Base-by-base conservation (phyloP, 2,888 invertebrate genomes). In the Chorisops tibialis region DNA sequence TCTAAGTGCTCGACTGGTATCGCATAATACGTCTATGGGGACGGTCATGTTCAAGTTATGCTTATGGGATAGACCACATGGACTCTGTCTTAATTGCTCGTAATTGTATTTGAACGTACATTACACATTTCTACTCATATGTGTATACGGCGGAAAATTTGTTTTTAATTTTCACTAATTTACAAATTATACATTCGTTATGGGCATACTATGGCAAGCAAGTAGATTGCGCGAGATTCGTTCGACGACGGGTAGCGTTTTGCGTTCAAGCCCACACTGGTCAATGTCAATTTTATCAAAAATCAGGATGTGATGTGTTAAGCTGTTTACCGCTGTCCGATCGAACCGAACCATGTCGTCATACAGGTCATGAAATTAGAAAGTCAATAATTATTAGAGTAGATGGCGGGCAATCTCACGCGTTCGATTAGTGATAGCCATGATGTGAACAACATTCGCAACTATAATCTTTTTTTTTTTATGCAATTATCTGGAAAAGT, bases 211-310 rank as follows among this genome's bases (percentile, higher is more conserved):
- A 41, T 41, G 16, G 41, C 41, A 41, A 41, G 12, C 37, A 37
- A 14, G 41, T 14, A 41, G 16, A 14, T 2, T 12, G 14, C 47
- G 47, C 21, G 47, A 19, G 16, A 16, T 7, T 6, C 14, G 7
- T 14, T 4, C 4, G 21, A 21, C 9, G 35, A 24, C 16, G 24
- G 56, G 30, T n/a, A 11, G 43, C 56, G 12, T 11, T 5, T 19
- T 18, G 16, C 6, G 7, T 24, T 24, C 7, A 19, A 22, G 30
- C 37, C 39, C 35, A 19, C 45, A 30, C 35, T 30, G 54, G 56
- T 61, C 63, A 61, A 63, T 63, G 56, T 63, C 63, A 61, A 63
- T 60, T 61, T 63, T 61, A 56, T 61, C 48, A 56, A 38, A 63
- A 54, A 61, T 63, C 60, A 63, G 63, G 63, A 63, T 60, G 63